Conservation (phyloP, 2,888 invertebrate species). For the Copidosoma aretas region DNA sequence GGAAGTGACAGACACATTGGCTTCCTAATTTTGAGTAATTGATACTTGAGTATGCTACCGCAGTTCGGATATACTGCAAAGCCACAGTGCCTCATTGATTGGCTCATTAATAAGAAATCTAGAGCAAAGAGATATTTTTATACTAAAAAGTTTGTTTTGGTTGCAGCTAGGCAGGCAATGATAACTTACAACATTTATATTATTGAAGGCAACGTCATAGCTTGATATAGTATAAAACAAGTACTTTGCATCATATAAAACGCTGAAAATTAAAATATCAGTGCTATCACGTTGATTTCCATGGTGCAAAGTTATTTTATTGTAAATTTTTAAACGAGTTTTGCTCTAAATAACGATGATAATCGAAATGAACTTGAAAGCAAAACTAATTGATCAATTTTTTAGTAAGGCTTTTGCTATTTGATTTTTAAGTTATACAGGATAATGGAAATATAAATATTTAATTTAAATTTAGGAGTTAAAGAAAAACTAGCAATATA, state of each 20-base stretch:
- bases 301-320: conserved; percentile 30
- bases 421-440: not conserved
- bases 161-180: conserved; percentile 29
- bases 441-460: conserved; percentile 18
- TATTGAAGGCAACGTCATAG: conserved; percentile 13
- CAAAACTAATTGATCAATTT: conserved; percentile 23
- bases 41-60: conserved; percentile 20
- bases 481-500: conserved; percentile 39
- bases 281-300: conserved; percentile 17
- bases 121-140: conserved; percentile 36
- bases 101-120: conserved; percentile 25
- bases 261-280: conserved; percentile 10
- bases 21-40: conserved; percentile 21
- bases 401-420: conserved; percentile 28
- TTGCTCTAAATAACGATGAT: conserved; percentile 13
- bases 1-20: conserved; percentile 28
- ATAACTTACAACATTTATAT: conserved; percentile 37
- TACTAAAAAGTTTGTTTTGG: conserved; percentile 31
- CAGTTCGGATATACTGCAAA: conserved; percentile 26
- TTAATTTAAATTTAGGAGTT: conserved; percentile 24
- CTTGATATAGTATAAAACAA: conserved; percentile 23
- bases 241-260: conserved; percentile 19
- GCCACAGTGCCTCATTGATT: conserved; percentile 33
- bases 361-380: conserved; percentile 2
- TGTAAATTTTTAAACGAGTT: conserved; percentile 28